Percentiles rank a stretch among this genome's conserved stretches.
Conservation (phyloP, 92 coral and sea anemone species). For the Porites divaricata region DNA sequence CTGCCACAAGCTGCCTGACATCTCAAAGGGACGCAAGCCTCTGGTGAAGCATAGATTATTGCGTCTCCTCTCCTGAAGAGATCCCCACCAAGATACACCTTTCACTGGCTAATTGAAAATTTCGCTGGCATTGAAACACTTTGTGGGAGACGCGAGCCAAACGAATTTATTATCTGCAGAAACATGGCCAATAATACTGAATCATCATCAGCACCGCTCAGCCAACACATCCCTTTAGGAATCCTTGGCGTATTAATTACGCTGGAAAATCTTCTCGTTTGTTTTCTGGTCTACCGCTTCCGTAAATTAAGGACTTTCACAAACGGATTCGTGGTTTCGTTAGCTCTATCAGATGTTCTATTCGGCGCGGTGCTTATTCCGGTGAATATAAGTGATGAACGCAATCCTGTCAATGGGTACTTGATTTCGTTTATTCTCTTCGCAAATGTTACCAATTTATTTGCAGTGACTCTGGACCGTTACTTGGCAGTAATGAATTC, state of each 20-base stretch:
- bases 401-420: slow-evolving; percentile 42
- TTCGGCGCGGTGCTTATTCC: slow-evolving; percentile 82
- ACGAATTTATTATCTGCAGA: slow-evolving; percentile 27
- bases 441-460: slow-evolving; percentile 82
- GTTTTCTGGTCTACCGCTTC: slow-evolving; percentile 79
- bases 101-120: slow-evolving; percentile 33
- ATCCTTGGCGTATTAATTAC: slow-evolving; percentile 72
- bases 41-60: background rate
- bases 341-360: slow-evolving; percentile 76
- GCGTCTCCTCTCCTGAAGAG: background rate
- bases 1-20: background rate
- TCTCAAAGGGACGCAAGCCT: background rate
- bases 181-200: slow-evolving; percentile 37
- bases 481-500: slow-evolving; percentile 82
- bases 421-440: slow-evolving; percentile 71
- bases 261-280: slow-evolving; percentile 74
- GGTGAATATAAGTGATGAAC: slow-evolving; percentile 50
- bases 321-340: slow-evolving; percentile 81
- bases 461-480: slow-evolving; percentile 88
- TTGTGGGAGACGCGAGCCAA: background rate
- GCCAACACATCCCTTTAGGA: slow-evolving; percentile 57
- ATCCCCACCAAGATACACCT: slow-evolving; percentile 25
- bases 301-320: slow-evolving; percentile 74
- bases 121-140: slow-evolving; percentile 14
- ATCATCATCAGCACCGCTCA: slow-evolving; percentile 35